Conservation (phyloP, 2,797 vertebrate genomes). For the Muscicapa striata region DNA sequence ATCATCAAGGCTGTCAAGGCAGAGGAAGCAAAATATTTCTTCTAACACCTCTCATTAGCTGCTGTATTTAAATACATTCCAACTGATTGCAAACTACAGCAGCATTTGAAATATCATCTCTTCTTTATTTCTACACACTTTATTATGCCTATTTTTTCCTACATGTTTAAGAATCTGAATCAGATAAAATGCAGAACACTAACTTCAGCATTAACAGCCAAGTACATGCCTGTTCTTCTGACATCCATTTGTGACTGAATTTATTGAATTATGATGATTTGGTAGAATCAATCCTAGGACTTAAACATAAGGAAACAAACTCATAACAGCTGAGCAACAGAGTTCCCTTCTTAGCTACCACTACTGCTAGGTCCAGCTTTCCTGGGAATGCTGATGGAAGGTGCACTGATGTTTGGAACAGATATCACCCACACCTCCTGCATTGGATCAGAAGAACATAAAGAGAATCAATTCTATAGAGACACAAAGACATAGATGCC, state of each 20-base stretch:
- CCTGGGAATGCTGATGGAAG: not conserved
- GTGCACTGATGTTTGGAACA: rapidly evolving
- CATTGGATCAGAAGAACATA: not conserved
- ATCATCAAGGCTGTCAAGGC: not conserved
- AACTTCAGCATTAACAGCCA: not conserved
- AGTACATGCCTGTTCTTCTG: not conserved
- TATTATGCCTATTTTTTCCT: not conserved
- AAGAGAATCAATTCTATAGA: not conserved
- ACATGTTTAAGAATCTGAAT: not conserved
- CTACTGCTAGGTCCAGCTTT: not conserved
- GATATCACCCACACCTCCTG: not conserved
- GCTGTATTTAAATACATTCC: not conserved
- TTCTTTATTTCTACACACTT: not conserved
- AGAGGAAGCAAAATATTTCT: not conserved
- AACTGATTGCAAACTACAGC: not conserved
- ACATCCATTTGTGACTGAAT: not conserved
- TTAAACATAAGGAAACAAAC: not conserved
- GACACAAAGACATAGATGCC: not conserved
- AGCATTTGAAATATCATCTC: not conserved
- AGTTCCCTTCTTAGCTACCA: not conserved
- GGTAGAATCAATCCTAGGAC: not conserved
- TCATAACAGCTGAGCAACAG: not conserved
- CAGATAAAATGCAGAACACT: not conserved
- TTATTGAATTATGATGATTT: not conserved
- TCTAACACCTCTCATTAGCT: not conserved